phyloP scores from a whole-genome alignment of 1,140 invertebrate genomes.

The Ephestia elutella region DNA sequence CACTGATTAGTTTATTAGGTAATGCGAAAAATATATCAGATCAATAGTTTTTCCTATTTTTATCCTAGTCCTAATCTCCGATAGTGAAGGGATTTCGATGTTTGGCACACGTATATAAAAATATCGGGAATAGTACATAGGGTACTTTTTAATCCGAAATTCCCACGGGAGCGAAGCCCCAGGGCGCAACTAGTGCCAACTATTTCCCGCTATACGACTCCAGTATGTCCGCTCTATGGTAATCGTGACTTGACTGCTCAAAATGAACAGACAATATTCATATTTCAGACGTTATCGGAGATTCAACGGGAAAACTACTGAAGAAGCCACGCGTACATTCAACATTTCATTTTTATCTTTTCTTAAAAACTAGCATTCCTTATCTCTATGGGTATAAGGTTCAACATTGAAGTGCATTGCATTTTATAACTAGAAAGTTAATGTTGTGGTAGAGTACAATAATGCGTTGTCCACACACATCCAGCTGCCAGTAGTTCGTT shows the following conservation, averaged over 20 bases:
- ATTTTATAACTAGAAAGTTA: conserved; percentile 5
- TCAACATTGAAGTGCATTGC: conserved; percentile 8
- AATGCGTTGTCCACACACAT: not conserved
- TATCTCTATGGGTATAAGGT: not conserved
- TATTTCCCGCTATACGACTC: not conserved
- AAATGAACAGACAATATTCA: conserved; percentile 31
- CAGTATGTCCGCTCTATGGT: conserved; percentile 5
- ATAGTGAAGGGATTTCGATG: too few relatives aligned
- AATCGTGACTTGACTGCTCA: conserved; percentile 27
- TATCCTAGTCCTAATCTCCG: too few relatives aligned
- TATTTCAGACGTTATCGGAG: conserved; percentile 31
- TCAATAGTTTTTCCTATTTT: too few relatives aligned
- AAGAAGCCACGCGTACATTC: not conserved
- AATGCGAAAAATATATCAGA: too few relatives aligned
- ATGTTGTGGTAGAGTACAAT: conserved; percentile 18
- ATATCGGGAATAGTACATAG: too few relatives aligned
- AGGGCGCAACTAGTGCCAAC: too few relatives aligned
- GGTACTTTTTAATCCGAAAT: too few relatives aligned
- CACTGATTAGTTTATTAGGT: too few relatives aligned
- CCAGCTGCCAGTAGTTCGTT: not conserved
- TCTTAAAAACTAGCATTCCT: not conserved
- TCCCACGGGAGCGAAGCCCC: too few relatives aligned
- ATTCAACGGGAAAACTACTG: conserved; percentile 19
- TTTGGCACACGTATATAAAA: too few relatives aligned
- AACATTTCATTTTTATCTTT: not conserved